These are phyloP conservation scores for Blennius ocellaris DNA, from an alignment of 2,113 vertebrate species.

Conservation along the genomic window DNA sequence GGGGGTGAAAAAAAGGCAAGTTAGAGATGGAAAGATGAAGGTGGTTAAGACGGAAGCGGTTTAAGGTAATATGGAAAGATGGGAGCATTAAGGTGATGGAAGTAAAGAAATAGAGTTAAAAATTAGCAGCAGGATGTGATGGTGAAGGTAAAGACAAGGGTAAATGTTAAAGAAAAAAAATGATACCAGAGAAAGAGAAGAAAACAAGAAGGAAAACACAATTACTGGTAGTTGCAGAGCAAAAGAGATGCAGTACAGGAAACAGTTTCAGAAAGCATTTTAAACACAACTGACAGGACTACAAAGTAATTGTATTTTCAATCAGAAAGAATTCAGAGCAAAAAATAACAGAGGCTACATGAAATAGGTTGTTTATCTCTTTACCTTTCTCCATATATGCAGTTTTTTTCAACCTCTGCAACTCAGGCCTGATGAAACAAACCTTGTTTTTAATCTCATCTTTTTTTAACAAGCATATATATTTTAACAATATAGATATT, in stretches of 20 bases:
- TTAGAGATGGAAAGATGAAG: slow-evolving; percentile 1
- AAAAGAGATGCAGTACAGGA: slow-evolving; percentile 38
- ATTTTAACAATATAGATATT: too few relatives aligned
- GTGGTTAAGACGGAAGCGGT: background rate
- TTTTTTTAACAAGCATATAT: too few relatives aligned
- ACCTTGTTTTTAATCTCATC: too few relatives aligned
- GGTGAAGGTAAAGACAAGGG: slow-evolving; percentile 9
- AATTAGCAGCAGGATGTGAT: slow-evolving; percentile 7
- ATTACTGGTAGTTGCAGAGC: slow-evolving; percentile 35
- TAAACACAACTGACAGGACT: slow-evolving; percentile 31
- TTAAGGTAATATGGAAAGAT: background rate
- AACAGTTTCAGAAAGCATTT: slow-evolving; percentile 31
- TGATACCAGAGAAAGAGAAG: slow-evolving; percentile 3
- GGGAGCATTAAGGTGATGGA: slow-evolving; percentile 10
- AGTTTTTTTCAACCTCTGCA: too few relatives aligned
- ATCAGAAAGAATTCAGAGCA: slow-evolving; percentile 50
- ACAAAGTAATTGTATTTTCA: slow-evolving; percentile 58
- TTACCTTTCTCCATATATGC: slow-evolving; percentile 27
- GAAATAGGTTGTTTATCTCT: slow-evolving; percentile 50
- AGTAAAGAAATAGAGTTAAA: slow-evolving; percentile 17
- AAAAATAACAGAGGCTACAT: slow-evolving; percentile 55
- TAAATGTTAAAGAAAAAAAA: slow-evolving; percentile 15
- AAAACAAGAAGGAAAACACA: slow-evolving; percentile 36
- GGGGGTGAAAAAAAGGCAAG: background rate
- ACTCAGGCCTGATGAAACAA: too few relatives aligned